These are phyloP conservation scores for Sipha maydis DNA, from an alignment of 2,888 invertebrate genomes.

Conservation along the genomic window DNA sequence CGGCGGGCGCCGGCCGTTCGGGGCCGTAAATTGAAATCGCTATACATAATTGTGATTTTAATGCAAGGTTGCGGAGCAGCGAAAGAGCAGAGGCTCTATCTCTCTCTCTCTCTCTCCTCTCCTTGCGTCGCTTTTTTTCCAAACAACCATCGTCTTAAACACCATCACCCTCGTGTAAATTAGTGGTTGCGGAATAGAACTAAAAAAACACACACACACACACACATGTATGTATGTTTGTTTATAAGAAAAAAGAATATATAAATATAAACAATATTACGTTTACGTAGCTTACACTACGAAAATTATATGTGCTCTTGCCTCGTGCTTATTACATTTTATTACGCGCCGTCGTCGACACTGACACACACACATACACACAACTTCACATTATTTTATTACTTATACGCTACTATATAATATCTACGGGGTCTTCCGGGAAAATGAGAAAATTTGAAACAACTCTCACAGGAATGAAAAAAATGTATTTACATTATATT, in stretches of 20 bases:
- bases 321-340: slow-evolving; percentile 43
- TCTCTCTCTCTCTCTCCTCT: neutral
- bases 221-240: neutral
- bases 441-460: too few relatives aligned
- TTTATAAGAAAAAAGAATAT: neutral
- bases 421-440: too few relatives aligned
- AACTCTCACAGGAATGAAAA: too few relatives aligned
- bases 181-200: neutral
- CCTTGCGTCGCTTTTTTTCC: neutral
- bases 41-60: slow-evolving; percentile 58
- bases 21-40: slow-evolving; percentile 48
- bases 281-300: neutral
- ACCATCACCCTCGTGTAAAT: neutral
- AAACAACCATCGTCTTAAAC: neutral
- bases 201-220: too few relatives aligned
- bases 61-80: neutral
- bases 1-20: neutral
- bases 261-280: neutral
- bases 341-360: neutral
- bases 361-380: neutral
- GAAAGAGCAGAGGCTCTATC: too few relatives aligned
- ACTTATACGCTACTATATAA: neutral
- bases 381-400: too few relatives aligned
- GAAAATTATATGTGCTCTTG: slow-evolving; percentile 29
- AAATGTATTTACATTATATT: too few relatives aligned